Evolutionary conservation across 2,888 invertebrate genomes (phyloP), one percentile per base, ranked within the genome.

Genomic region (Stramonita haemastoma): DNA sequence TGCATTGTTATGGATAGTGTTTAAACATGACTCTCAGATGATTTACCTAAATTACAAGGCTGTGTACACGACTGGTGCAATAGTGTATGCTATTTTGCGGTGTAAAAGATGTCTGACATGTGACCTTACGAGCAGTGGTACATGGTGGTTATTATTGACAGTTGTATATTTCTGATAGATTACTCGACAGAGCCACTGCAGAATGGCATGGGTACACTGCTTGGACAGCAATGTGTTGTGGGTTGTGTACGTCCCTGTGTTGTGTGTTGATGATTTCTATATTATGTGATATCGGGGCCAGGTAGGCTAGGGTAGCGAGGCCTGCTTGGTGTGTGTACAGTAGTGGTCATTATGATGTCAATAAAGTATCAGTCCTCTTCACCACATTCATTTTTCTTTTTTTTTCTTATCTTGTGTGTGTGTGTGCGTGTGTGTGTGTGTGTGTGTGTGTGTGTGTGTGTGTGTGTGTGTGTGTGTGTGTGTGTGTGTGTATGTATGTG

Each of bases 391-490:
- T 70, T 70, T 22, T n/a, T 73, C 11, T 11, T 73, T 11, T 34
- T 79, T 8, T 79, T 8, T 79, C 32, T 73, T 73, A n/a, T n/a
- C 11, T 13, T 22, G 46, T 46, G 26, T 46, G 46, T 83, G 46
- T 46, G 26, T 46, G 5, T 46, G 46, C 46, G 22, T 84, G 34
- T 29, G 15, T 56, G 56, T 84, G 84, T 57, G 57, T 83, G 29
- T 84, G 26, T 84, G 6, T 57, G 84, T 84, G 84, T 84, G 22
- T 57, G 84, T 84, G 22, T 29, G 57, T 57, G 15, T 84, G 57
- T 46, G 26, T 83, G 46, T 83, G 26, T 83, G 36, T 84, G 17
- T 84, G 36, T 57, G 15, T 56, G 84, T 84, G 22, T 84, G 57
- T 84, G 57, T 84, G 29, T 84, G n/a, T 84, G 22, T 84, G 26